These are phyloP conservation scores for Euzophera pinguis DNA, from an alignment of 2,888 invertebrate genomes.

Conservation along the genomic window DNA sequence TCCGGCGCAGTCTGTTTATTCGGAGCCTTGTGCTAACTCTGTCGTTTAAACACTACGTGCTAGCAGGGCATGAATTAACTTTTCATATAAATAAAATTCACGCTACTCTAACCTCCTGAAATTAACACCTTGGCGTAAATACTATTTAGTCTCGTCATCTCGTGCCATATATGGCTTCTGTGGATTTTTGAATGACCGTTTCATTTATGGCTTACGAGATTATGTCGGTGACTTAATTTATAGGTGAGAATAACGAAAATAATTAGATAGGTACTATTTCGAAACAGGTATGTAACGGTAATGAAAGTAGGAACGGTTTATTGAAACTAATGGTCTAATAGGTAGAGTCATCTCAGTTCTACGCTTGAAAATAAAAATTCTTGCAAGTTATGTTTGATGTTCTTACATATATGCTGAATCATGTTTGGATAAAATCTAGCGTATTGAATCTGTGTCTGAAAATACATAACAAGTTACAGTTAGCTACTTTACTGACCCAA, in stretches of 20 bases:
- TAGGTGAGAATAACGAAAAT: constrained; percentile 34
- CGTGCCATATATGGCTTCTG: constrained; percentile 52
- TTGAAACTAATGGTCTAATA: constrained; percentile 3
- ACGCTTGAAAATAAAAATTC: constrained; percentile 21
- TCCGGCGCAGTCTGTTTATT: constrained; percentile 61
- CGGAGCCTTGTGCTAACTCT: constrained; percentile 74
- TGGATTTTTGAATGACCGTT: constrained; percentile 33
- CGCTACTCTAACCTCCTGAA: constrained; percentile 78
- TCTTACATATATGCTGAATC: constrained; percentile 24
- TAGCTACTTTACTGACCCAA: neutral
- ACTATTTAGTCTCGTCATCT: constrained; percentile 69
- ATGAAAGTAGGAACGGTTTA: neutral
- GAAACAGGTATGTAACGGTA: constrained; percentile 33
- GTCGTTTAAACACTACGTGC: constrained; percentile 76
- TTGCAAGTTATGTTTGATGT: constrained; percentile 20
- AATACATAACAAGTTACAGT: constrained; percentile 15
- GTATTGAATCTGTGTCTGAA: constrained; percentile 19
- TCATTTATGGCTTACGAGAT: constrained; percentile 48
- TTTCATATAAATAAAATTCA: constrained; percentile 81
- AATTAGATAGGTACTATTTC: constrained; percentile 40
- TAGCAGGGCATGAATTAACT: constrained; percentile 76
- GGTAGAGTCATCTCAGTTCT: constrained; percentile 17
- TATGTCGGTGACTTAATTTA: constrained; percentile 42
- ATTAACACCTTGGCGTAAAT: constrained; percentile 78
- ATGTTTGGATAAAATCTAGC: constrained; percentile 18